Evolutionary conservation across 2,113 vertebrate genomes (phyloP).

Genomic region (Indicator maculatus): DNA sequence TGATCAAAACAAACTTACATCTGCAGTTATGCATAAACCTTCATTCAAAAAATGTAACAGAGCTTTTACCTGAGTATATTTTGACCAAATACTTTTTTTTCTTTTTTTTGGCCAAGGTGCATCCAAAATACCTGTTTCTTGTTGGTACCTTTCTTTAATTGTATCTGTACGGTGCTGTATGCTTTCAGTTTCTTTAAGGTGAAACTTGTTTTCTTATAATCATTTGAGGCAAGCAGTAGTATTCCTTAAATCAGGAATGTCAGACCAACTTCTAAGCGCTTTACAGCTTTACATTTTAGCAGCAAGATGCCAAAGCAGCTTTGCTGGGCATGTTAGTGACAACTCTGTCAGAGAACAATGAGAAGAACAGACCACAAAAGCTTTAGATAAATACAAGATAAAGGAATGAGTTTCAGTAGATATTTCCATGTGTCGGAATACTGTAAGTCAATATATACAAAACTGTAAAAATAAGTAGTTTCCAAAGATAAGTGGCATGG

Average conservation of each 20-base stretch:
- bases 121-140: not conserved
- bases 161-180: not conserved
- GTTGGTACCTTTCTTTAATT: not conserved
- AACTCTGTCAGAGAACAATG: not conserved
- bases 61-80: not conserved
- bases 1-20: not conserved
- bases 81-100: not conserved
- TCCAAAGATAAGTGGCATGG: not conserved
- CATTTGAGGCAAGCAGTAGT: not conserved
- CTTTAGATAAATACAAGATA: not conserved
- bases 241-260: not conserved
- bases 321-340: not conserved
- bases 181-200: not conserved
- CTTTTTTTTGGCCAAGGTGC: not conserved
- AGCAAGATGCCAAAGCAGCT: not conserved
- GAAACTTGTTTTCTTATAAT: not conserved
- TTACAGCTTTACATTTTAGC: not conserved
- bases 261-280: not conserved
- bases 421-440: not conserved
- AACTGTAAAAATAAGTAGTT: not conserved
- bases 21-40: not conserved
- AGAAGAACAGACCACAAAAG: not conserved
- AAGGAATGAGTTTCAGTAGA: not conserved
- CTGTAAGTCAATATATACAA: not conserved
- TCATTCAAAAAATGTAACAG: not conserved